Conservation (phyloP, 2,888 invertebrate genomes). For the Pandemis corylana region DNA sequence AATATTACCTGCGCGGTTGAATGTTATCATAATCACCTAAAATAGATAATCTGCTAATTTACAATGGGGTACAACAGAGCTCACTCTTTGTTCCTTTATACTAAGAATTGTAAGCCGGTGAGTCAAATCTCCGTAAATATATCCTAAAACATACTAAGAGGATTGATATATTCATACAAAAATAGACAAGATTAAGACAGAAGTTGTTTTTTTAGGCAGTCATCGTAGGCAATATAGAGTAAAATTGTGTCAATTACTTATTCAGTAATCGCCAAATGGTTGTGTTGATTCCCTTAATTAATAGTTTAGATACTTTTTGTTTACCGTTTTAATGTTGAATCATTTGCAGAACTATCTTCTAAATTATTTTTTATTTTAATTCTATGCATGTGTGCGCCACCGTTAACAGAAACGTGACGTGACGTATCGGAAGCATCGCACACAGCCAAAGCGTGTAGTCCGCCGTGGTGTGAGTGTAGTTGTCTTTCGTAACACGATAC, state of each 20-base stretch:
- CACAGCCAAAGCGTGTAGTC: background rate
- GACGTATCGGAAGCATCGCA: constrained; percentile 2
- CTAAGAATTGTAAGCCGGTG: background rate
- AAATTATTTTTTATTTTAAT: background rate
- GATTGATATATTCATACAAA: background rate
- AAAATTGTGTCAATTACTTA: too few relatives aligned
- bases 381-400: background rate
- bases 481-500: constrained; percentile 5
- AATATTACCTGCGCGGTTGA: background rate
- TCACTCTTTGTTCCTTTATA: background rate
- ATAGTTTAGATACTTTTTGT: too few relatives aligned
- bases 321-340: too few relatives aligned
- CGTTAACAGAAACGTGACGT: background rate
- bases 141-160: background rate
- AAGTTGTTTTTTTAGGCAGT: background rate
- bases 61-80: background rate
- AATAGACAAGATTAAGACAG: background rate
- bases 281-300: too few relatives aligned
- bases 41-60: background rate
- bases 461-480: background rate
- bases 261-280: too few relatives aligned
- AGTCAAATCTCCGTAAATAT: background rate
- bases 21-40: constrained; percentile 2
- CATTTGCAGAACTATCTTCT: too few relatives aligned
- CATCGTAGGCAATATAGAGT: too few relatives aligned